phyloP scores from a whole-genome alignment of 2,888 invertebrate species.

The Petrophora chlorosata region DNA sequence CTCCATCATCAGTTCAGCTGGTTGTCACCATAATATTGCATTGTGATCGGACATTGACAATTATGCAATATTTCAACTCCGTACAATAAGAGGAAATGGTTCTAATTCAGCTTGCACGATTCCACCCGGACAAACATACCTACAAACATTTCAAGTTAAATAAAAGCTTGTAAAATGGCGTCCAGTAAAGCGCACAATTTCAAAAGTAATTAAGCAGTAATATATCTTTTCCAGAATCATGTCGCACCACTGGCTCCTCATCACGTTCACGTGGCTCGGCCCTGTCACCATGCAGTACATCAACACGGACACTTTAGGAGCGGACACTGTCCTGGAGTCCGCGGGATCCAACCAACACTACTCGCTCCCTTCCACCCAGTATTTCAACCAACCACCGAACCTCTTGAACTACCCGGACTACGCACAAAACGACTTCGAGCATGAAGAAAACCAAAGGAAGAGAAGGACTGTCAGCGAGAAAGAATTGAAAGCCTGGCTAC shows the following conservation, averaged over 20 bases:
- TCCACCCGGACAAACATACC: no score
- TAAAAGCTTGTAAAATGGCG: no score
- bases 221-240: constrained; percentile 62
- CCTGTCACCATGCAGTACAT: constrained; percentile 70
- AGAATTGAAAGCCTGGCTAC: constrained; percentile 52
- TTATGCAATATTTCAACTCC: no score
- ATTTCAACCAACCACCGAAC: constrained; percentile 48
- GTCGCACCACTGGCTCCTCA: constrained; percentile 68
- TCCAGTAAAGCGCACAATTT: no score
- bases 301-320: constrained; percentile 51
- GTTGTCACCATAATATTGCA: no score
- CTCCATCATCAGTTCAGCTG: no score
- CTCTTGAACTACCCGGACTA: constrained; percentile 38
- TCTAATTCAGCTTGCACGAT: no score
- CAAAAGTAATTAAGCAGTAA: neutral
- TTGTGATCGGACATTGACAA: no score
- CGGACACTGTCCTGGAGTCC: constrained; percentile 50
- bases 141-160: no score
- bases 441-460: constrained; percentile 34
- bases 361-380: constrained; percentile 55
- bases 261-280: constrained; percentile 67
- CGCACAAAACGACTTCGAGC: constrained; percentile 31
- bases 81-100: no score
- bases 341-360: constrained; percentile 49
- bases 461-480: constrained; percentile 46